phyloP scores from a whole-genome alignment of 2,797 vertebrate species.

The Gambelia wislizenii region DNA sequence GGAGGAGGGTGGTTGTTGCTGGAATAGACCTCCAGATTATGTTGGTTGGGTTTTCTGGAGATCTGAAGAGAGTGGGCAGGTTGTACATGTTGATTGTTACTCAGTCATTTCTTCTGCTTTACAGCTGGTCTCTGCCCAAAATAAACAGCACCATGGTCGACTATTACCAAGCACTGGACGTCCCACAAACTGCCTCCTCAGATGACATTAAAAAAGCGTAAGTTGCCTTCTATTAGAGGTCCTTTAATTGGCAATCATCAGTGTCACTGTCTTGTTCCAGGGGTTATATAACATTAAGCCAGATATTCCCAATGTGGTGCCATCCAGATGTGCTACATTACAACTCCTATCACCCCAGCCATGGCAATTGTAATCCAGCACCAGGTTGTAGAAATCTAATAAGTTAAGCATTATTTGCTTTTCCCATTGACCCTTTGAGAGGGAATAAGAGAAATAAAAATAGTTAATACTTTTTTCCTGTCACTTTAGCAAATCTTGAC shows the following conservation, averaged over 20 bases:
- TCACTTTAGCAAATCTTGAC: background rate
- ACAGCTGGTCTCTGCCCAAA: slow-evolving; percentile 49
- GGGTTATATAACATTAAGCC: background rate
- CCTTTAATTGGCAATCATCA: background rate
- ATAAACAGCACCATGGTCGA: slow-evolving; percentile 85
- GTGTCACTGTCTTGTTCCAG: background rate
- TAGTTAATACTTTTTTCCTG: background rate
- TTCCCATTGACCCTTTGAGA: background rate
- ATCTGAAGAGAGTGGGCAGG: background rate
- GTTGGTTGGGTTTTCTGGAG: background rate
- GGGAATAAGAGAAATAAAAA: background rate
- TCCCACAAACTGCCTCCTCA: slow-evolving; percentile 84
- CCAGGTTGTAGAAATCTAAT: background rate
- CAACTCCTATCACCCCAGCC: background rate
- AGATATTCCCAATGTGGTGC: background rate
- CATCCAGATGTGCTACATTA: background rate
- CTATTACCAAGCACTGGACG: slow-evolving; percentile 89
- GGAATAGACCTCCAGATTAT: background rate
- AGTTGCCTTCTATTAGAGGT: slow-evolving; percentile 68
- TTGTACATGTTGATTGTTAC: background rate
- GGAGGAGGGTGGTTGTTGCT: background rate
- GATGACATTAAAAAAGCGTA: slow-evolving; percentile 95
- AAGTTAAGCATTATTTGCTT: background rate
- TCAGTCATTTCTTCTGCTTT: slow-evolving; percentile 50
- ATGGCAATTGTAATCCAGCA: background rate